A percentile compares a stretch with the other conserved stretches of the same genome.
These are phyloP conservation scores for Sinodicranocentrus sp. DNA, from an alignment of 2,888 invertebrate species.

Conservation along the genomic window DNA sequence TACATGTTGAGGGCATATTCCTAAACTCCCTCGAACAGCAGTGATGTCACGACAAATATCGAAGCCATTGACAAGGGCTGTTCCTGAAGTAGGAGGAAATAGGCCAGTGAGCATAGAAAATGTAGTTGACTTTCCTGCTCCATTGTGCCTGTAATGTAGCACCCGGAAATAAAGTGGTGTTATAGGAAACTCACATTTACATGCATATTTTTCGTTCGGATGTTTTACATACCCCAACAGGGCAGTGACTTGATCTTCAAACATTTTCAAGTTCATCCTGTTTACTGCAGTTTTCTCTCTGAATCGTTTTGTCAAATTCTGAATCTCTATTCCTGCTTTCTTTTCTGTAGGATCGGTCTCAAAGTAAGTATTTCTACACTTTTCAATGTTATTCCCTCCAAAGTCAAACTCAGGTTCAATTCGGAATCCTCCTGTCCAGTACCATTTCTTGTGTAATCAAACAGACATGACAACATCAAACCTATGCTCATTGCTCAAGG, in stretches of 20 bases:
- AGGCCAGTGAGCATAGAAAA: constrained; percentile 85
- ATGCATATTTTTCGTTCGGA: neutral
- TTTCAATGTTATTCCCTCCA: neutral
- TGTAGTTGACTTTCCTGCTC: constrained; percentile 90
- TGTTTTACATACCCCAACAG: constrained; percentile 86
- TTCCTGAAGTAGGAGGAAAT: constrained; percentile 83
- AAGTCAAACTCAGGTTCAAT: constrained; percentile 12
- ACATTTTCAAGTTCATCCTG: constrained; percentile 86
- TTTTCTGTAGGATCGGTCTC: constrained; percentile 80
- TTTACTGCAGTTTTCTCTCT: constrained; percentile 82
- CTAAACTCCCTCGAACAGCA: constrained; percentile 62
- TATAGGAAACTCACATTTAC: neutral
- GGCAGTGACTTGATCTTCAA: constrained; percentile 90
- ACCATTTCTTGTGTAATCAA: too few species aligned
- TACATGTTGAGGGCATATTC: constrained; percentile 62
- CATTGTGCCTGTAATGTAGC: constrained; percentile 83
- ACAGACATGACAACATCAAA: too few species aligned
- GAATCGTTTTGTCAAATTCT: constrained; percentile 82
- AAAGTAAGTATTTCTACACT: constrained; percentile 76
- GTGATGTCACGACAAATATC: constrained; percentile 58
- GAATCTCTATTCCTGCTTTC: constrained; percentile 81
- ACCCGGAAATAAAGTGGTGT: neutral
- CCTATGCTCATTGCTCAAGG: too few species aligned
- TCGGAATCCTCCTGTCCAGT: constrained; percentile 76
- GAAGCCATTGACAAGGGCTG: constrained; percentile 84